phyloP scores from a whole-genome alignment of 2,888 invertebrate species.

The Drosophila helvetica region DNA sequence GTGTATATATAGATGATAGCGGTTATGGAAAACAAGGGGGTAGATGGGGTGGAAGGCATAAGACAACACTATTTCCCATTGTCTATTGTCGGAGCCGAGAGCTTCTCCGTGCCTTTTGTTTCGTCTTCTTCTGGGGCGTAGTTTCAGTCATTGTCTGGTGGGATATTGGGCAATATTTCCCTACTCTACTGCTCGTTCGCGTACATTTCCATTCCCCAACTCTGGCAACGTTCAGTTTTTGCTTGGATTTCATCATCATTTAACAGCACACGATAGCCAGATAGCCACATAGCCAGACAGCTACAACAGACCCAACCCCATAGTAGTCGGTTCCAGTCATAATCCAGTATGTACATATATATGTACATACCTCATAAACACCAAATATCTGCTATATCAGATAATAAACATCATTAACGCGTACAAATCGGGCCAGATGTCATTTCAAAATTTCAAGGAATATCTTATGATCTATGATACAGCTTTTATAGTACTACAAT shows the following conservation, averaged over 20 bases:
- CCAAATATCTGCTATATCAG: conserved; percentile 9
- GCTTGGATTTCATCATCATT: conserved; percentile 40
- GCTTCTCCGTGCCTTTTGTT: conserved; percentile 33
- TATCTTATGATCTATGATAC: too few relatives aligned
- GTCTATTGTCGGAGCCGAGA: conserved; percentile 50
- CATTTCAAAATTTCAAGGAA: too few relatives aligned
- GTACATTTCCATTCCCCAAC: conserved; percentile 14
- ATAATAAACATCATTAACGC: conserved; percentile 38
- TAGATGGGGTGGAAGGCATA: not conserved
- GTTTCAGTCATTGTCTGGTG: conserved; percentile 37
- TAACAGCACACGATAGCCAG: conserved; percentile 28
- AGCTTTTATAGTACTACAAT: too few relatives aligned
- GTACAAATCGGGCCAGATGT: conserved; percentile 45
- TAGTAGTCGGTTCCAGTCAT: too few relatives aligned
- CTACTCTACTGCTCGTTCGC: too few relatives aligned
- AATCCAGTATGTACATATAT: conserved; percentile 10
- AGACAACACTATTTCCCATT: conserved; percentile 41
- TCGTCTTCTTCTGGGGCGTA: conserved; percentile 35
- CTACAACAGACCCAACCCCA: not conserved
- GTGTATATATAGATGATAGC: conserved; percentile 39
- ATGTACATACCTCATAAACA: conserved; percentile 29
- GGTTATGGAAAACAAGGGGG: conserved; percentile 30
- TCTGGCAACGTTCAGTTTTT: conserved; percentile 12
- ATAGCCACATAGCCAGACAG: not conserved
- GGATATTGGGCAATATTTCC: conserved; percentile 31